These are phyloP conservation scores for Hexactinellida sp. DNA, from an alignment of 37 sponge, comb jelly and placozoan genomes.

Conservation along the genomic window DNA sequence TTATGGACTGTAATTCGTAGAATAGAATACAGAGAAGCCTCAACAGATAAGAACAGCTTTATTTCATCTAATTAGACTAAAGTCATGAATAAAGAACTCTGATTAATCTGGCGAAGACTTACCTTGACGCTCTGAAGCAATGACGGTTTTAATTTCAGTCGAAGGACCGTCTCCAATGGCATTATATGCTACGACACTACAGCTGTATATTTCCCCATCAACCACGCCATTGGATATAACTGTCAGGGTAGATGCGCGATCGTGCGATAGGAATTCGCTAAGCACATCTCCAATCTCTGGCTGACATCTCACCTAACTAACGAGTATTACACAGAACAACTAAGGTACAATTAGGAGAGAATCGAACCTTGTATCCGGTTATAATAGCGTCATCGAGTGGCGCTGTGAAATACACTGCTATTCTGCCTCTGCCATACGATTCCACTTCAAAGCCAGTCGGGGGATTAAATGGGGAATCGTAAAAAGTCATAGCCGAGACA, in stretches of 20 bases:
- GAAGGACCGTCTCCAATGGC: not conserved
- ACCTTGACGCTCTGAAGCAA: not conserved
- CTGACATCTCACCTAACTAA: too few species aligned
- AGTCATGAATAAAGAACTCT: too few species aligned
- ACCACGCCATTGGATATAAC: not conserved
- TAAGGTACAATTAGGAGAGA: too few species aligned
- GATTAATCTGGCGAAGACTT: too few species aligned
- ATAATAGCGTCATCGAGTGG: not conserved
- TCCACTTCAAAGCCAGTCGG: not conserved
- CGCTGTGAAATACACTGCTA: not conserved
- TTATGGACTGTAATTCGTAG: too few species aligned
- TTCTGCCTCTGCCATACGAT: not conserved
- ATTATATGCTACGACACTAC: not conserved
- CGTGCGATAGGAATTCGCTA: not conserved
- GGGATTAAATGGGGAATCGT: not conserved
- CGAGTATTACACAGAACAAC: too few species aligned
- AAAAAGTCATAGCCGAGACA: not conserved
- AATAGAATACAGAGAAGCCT: too few species aligned
- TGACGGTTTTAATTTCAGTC: not conserved
- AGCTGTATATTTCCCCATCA: not conserved
- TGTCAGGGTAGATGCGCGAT: not conserved
- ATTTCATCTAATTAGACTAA: too few species aligned
- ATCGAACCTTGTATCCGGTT: not conserved
- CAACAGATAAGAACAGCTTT: too few species aligned
- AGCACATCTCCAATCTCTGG: not conserved